These are phyloP conservation scores for Drosophila antonietae DNA, from an alignment of 2,888 invertebrate genomes.

Conservation along the genomic window DNA sequence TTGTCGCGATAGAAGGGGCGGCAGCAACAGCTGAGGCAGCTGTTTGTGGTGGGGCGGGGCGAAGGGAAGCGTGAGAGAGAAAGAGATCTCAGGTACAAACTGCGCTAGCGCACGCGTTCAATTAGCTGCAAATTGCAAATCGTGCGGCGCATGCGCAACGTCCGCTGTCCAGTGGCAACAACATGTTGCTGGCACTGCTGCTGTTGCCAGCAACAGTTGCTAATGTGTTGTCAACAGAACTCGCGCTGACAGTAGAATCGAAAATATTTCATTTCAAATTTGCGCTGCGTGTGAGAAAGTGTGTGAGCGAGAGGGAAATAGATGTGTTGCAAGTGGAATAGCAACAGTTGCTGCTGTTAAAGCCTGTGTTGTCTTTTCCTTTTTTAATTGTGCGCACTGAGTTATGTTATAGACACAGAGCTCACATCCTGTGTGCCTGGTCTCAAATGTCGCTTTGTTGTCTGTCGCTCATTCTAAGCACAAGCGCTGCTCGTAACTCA, in stretches of 20 bases:
- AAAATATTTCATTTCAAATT: constrained; percentile 81
- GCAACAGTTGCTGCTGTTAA: constrained; percentile 12
- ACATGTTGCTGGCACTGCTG: constrained; percentile 45
- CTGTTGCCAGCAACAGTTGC: constrained; percentile 63
- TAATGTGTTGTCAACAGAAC: constrained; percentile 80
- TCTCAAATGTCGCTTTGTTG: constrained; percentile 40
- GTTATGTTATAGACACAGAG: constrained; percentile 57
- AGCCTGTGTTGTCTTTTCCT: constrained; percentile 10
- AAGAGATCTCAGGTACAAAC: constrained; percentile 63
- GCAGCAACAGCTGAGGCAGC: neutral
- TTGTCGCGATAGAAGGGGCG: constrained; percentile 46
- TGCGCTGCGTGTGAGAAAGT: constrained; percentile 44
- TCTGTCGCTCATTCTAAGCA: constrained; percentile 44
- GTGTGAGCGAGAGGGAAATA: constrained; percentile 26
- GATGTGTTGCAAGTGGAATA: neutral
- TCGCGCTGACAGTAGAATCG: constrained; percentile 79
- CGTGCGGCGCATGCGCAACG: constrained; percentile 77
- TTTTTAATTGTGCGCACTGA: constrained; percentile 49
- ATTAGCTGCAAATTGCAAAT: constrained; percentile 79
- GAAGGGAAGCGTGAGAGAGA: constrained; percentile 22
- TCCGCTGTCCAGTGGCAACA: constrained; percentile 70
- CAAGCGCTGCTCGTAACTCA: constrained; percentile 53
- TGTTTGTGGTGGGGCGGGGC: constrained; percentile 5
- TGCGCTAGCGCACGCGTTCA: constrained; percentile 78
- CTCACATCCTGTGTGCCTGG: constrained; percentile 52